Conservation (phyloP, 2,797 vertebrate species). For the Mus caroli region DNA sequence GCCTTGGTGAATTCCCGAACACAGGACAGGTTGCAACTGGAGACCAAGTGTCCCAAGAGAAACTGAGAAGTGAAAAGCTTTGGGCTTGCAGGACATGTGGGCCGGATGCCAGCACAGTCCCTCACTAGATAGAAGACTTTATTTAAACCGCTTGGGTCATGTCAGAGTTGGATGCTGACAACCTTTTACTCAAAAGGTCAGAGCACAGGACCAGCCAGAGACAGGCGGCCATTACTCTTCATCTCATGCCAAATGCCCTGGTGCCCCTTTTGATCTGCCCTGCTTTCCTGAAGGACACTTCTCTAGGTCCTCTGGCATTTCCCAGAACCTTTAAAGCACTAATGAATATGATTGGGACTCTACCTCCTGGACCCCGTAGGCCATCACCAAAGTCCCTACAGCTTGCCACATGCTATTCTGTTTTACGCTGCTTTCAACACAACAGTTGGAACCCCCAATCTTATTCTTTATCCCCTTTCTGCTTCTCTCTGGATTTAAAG, state of each 20-base stretch:
- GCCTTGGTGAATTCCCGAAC: not conserved
- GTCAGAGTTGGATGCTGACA: not conserved
- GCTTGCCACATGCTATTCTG: not conserved
- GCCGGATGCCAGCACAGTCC: not conserved
- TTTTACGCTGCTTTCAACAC: constrained; percentile 12
- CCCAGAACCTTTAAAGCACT: not conserved
- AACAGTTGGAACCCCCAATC: not conserved
- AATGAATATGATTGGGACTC: not conserved
- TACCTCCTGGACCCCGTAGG: not conserved
- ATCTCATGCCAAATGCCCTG: not conserved
- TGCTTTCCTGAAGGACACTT: not conserved
- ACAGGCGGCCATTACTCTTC: not conserved
- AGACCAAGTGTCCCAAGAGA: not conserved
- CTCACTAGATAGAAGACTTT: not conserved
- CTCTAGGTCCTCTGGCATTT: not conserved
- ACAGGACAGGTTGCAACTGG: not conserved
- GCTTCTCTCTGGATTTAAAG: not conserved
- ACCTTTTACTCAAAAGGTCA: not conserved
- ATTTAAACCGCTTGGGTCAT: not conserved
- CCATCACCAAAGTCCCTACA: not conserved
- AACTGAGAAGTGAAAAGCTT: not conserved
- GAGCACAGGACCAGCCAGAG: not conserved
- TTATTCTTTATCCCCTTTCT: not conserved
- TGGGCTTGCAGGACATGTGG: not conserved
- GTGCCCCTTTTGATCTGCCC: not conserved